Base-by-base conservation (phyloP, 2,797 vertebrate species). In the Halcyon leucocephala region DNA sequence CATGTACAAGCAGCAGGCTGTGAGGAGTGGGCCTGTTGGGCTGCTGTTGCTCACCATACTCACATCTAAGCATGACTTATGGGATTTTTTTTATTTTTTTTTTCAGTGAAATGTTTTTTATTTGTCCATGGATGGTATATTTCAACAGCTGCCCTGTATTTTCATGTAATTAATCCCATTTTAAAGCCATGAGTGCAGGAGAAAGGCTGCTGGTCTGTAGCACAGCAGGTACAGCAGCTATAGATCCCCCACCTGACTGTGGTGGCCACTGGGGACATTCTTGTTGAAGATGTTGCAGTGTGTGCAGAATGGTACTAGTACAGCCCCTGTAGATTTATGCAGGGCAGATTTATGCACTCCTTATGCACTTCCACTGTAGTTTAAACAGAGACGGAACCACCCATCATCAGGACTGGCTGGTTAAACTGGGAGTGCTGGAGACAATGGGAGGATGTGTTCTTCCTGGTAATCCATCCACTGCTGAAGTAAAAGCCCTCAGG, bases 1-100 rank as follows among this genome's bases (percentile, higher is more conserved):
- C 1, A 0, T 8, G 25, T 9, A 7, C 19, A 21, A 13, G 60
- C 46, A 65, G 51, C 44, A 21, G 39, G 7, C 10, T 4, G 4
- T 1, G 9, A 31, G 39, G 3, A 21, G 7, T 5, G 25, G 29
- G 12, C 9, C 25, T 42, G 18, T 33, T 21, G 42, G 26, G 28
- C 39, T 89, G n/a, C 52, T 21, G 0, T 12, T 81, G 42, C 31
- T 79, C 6, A 0, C 46, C 60, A 10, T 39, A 57, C 35, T 54
- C 86, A 35, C 22, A 10, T 48, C 44, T 48, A 35, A 73, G 28
- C 20, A 37, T 7, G 2, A 70, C 14, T 17, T 7, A 28, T 7
- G 16, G 51, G 14, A 11, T 52, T 3, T 15, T 3, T 11, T 52
- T 41, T 35, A 20, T 24, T 19, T 20, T 25, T 35, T 3, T 29